These are phyloP conservation scores for Cuculus canorus DNA, from an alignment of 2,797 vertebrate genomes.

Conservation along the genomic window DNA sequence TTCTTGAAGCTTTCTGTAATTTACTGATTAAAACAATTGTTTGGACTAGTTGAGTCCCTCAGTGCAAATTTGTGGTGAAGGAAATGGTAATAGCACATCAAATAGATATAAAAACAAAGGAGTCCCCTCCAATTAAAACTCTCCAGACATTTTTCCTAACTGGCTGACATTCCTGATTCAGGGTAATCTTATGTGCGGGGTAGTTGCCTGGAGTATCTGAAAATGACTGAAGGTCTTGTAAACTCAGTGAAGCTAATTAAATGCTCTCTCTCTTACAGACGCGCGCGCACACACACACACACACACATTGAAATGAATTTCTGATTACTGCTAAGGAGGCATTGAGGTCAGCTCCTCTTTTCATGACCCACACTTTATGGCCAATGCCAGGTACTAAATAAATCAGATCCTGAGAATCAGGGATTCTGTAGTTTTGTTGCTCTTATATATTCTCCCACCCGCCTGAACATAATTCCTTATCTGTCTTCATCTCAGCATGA, in stretches of 20 bases:
- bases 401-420: constrained; percentile 61
- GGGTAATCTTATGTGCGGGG: constrained; percentile 29
- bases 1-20: constrained; percentile 70
- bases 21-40: constrained; percentile 75
- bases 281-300: not conserved
- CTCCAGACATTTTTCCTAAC: constrained; percentile 62
- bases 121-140: constrained; percentile 75
- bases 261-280: too few relatives aligned
- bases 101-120: constrained; percentile 73
- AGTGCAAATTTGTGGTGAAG: constrained; percentile 68
- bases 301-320: constrained; percentile 62
- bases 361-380: constrained; percentile 70
- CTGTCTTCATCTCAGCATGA: constrained; percentile 43
- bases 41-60: constrained; percentile 59
- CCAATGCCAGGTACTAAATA: constrained; percentile 69
- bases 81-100: constrained; percentile 72
- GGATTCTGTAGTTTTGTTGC: constrained; percentile 54
- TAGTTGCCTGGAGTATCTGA: constrained; percentile 68
- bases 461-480: constrained; percentile 57
- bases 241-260: constrained; percentile 75
- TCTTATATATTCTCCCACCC: constrained; percentile 59
- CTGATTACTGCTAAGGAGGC: constrained; percentile 68
- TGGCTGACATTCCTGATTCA: constrained; percentile 61
- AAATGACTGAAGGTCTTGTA: constrained; percentile 70
- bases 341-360: constrained; percentile 66